Conservation (phyloP, 1,140 invertebrate genomes). For the Melitaea cinxia region DNA sequence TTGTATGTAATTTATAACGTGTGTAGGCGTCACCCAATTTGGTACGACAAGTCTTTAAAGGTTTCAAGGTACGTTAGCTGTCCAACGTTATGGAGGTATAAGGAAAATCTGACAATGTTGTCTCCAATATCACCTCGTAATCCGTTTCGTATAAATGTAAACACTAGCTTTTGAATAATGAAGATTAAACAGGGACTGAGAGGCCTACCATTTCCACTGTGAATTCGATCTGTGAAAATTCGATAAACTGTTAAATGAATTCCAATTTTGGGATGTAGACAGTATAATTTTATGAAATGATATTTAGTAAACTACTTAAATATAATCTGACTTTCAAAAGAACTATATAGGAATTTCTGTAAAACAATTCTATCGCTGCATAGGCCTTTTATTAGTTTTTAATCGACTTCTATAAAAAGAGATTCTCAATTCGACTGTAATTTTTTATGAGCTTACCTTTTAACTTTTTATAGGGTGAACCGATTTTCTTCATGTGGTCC, state of each 20-base stretch:
- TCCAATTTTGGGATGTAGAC: too few species aligned
- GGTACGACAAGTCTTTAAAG: slow-evolving; percentile 31
- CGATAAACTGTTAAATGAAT: neutral
- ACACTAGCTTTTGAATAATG: slow-evolving; percentile 8
- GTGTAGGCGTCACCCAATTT: slow-evolving; percentile 28
- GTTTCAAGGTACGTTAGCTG: slow-evolving; percentile 34
- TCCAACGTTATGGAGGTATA: slow-evolving; percentile 34
- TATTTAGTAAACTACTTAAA: too few species aligned
- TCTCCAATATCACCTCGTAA: slow-evolving; percentile 20
- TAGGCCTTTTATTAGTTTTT: too few species aligned
- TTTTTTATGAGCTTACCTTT: too few species aligned
- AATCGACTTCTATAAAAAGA: too few species aligned
- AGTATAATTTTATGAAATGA: too few species aligned
- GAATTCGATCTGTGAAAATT: neutral
- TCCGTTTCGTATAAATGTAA: slow-evolving; percentile 20
- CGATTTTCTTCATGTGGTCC: too few species aligned
- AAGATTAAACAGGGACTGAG: slow-evolving; percentile 15
- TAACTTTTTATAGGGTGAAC: too few species aligned
- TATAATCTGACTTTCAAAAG: too few species aligned
- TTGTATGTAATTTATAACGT: slow-evolving; percentile 13
- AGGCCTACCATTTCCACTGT: slow-evolving; percentile 15
- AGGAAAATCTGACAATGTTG: slow-evolving; percentile 25
- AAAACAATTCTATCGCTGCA: too few species aligned
- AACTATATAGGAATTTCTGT: too few species aligned
- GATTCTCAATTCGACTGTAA: too few species aligned